These are phyloP conservation scores for Scotopteryx bipunctaria DNA, from an alignment of 2,888 invertebrate genomes.

Conservation along the genomic window DNA sequence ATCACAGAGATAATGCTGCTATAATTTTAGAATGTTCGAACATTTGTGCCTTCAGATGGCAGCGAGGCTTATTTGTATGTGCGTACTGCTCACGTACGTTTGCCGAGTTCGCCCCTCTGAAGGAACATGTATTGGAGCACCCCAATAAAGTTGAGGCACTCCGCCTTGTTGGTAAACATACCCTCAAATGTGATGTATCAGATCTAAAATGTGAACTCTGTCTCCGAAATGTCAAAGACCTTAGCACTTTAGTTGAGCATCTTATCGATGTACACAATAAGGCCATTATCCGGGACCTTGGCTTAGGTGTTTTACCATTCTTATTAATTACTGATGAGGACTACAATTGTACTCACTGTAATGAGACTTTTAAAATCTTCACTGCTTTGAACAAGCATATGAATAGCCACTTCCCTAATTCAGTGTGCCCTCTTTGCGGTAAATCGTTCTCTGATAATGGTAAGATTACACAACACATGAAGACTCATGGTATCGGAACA, in stretches of 20 bases:
- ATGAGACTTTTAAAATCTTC: constrained; percentile 60
- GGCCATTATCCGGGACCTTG: constrained; percentile 50
- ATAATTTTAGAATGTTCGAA: constrained; percentile 70
- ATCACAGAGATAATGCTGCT: constrained; percentile 73
- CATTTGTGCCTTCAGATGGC: constrained; percentile 71
- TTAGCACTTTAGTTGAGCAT: constrained; percentile 61
- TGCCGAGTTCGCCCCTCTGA: constrained; percentile 61
- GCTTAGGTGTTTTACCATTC: constrained; percentile 65
- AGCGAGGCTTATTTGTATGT: constrained; percentile 64
- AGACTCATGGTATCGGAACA: constrained; percentile 19
- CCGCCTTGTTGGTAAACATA: constrained; percentile 3
- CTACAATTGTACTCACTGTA: constrained; percentile 60
- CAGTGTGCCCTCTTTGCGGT: constrained; percentile 70
- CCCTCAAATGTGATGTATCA: constrained; percentile 65
- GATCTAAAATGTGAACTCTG: constrained; percentile 65
- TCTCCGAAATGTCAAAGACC: constrained; percentile 40
- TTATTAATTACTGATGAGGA: constrained; percentile 48
- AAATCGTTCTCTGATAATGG: constrained; percentile 47
- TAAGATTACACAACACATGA: constrained; percentile 27
- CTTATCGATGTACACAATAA: constrained; percentile 57
- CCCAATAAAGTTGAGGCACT: constrained; percentile 51
- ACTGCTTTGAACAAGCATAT: constrained; percentile 67
- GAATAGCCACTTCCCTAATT: constrained; percentile 69
- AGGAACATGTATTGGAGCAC: constrained; percentile 56
- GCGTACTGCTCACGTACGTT: constrained; percentile 63